Conservation (phyloP, 23 tunicate species). For the Styela plicata region DNA sequence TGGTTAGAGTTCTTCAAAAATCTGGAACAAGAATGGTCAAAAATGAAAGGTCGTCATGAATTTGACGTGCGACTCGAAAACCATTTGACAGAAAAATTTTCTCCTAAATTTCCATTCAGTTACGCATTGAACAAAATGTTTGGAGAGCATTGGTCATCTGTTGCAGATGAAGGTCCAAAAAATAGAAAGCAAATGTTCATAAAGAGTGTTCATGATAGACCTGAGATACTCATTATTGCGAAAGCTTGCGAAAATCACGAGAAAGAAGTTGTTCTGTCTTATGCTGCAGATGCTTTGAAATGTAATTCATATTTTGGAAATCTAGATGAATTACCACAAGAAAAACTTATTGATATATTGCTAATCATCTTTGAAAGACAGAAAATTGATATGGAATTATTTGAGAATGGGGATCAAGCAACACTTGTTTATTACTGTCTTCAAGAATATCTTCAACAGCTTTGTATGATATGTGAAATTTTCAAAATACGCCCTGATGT, state of each 20-base stretch:
- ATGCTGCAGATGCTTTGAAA: background rate
- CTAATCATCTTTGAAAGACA: background rate
- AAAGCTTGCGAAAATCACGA: background rate
- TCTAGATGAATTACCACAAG: background rate
- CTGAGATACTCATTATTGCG: background rate
- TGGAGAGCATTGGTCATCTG: background rate
- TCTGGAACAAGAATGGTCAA: background rate
- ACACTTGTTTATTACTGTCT: conserved; percentile 26
- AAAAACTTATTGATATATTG: background rate
- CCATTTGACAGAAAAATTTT: background rate
- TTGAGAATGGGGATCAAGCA: conserved; percentile 18
- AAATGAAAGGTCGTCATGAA: conserved; percentile 8
- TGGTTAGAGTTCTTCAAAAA: conserved; percentile 36
- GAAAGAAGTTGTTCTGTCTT: background rate
- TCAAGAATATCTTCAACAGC: background rate
- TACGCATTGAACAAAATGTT: background rate
- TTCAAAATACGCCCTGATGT: conserved; percentile 17
- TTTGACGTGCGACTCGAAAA: background rate
- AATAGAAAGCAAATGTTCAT: background rate
- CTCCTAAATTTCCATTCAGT: conserved; percentile 9
- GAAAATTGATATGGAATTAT: background rate
- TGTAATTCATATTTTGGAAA: background rate
- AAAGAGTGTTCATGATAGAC: background rate
- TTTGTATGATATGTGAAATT: conserved; percentile 24
- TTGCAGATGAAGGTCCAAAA: background rate